Percentiles rank a stretch among this genome's conserved stretches.
phyloP scores from a whole-genome alignment of 1,140 invertebrate species.

The Hyphantria cunea region DNA sequence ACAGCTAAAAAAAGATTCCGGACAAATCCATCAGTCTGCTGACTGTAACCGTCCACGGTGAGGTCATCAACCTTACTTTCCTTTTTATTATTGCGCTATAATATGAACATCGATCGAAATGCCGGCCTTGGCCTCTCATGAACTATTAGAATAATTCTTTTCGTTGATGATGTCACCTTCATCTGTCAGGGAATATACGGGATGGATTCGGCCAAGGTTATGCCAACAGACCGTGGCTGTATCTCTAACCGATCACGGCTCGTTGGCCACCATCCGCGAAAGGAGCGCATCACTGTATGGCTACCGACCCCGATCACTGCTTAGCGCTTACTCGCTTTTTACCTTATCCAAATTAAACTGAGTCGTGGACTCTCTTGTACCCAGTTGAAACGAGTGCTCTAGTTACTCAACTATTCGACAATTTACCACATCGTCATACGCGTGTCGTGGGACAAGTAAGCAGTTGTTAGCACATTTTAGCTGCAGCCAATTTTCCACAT shows the following conservation, averaged over 20 bases:
- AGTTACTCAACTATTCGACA: conserved; percentile 33
- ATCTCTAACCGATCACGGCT: conserved; percentile 58
- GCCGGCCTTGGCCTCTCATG: conserved; percentile 55
- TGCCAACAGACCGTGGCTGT: conserved; percentile 65
- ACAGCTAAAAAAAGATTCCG: conserved; percentile 63
- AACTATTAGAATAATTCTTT: conserved; percentile 40
- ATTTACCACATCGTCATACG: conserved; percentile 1
- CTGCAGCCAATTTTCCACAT: background rate
- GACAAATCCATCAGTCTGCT: conserved; percentile 59
- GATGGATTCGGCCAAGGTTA: conserved; percentile 67
- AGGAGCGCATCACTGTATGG: conserved; percentile 50
- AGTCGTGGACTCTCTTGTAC: conserved; percentile 33
- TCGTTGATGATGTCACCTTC: conserved; percentile 64
- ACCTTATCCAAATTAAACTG: conserved; percentile 48
- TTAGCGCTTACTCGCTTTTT: conserved; percentile 54
- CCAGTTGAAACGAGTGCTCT: conserved; percentile 44
- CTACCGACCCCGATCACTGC: conserved; percentile 60
- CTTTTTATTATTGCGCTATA: conserved; percentile 65
- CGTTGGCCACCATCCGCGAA: conserved; percentile 60
- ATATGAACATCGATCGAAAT: conserved; percentile 54
- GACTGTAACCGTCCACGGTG: conserved; percentile 49
- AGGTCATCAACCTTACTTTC: conserved; percentile 71
- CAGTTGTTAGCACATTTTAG: background rate
- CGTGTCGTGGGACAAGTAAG: conserved; percentile 2
- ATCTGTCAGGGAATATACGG: conserved; percentile 55